Percentiles rank a stretch among this genome's conserved stretches.
Evolutionary conservation across 2,888 invertebrate species (phyloP).

Genomic region (Lampropteryx suffumata): DNA sequence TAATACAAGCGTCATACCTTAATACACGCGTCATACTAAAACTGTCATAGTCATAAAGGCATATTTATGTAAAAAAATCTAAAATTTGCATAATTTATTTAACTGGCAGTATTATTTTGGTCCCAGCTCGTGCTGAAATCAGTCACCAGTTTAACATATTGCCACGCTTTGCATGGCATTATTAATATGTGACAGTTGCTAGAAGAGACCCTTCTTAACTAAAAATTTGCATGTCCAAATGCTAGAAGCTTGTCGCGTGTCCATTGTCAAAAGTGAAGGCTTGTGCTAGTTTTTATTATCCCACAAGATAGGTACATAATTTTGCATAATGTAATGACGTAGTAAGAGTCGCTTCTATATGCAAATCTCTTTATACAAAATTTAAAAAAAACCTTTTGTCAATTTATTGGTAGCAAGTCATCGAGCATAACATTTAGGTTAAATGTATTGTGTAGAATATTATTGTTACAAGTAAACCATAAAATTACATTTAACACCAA

Average conservation of each 20-base stretch:
- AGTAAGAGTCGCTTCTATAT: neutral
- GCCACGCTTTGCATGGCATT: conserved; percentile 10
- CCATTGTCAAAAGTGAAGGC: conserved; percentile 7
- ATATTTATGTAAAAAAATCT: too few relatives aligned
- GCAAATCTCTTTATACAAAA: neutral
- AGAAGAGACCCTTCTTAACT: conserved; percentile 5
- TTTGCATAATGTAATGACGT: conserved; percentile 12
- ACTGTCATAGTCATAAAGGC: too few relatives aligned
- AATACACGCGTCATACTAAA: too few relatives aligned
- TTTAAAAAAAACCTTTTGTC: too few relatives aligned
- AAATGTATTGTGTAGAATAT: too few relatives aligned
- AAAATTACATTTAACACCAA: conserved; percentile 9
- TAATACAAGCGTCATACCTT: too few relatives aligned
- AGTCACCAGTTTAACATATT: neutral
- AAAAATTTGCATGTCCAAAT: conserved; percentile 19
- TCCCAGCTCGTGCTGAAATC: neutral
- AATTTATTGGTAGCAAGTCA: too few relatives aligned
- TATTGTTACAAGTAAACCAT: too few relatives aligned
- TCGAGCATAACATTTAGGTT: too few relatives aligned
- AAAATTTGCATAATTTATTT: neutral
- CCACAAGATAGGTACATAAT: conserved; percentile 9
- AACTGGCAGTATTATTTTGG: neutral
- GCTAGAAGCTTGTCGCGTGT: conserved; percentile 4
- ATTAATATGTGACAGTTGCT: neutral
- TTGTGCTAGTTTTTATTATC: conserved; percentile 7